Conservation (phyloP, 2,113 vertebrate species). For the Potamarius usumacintae region DNA sequence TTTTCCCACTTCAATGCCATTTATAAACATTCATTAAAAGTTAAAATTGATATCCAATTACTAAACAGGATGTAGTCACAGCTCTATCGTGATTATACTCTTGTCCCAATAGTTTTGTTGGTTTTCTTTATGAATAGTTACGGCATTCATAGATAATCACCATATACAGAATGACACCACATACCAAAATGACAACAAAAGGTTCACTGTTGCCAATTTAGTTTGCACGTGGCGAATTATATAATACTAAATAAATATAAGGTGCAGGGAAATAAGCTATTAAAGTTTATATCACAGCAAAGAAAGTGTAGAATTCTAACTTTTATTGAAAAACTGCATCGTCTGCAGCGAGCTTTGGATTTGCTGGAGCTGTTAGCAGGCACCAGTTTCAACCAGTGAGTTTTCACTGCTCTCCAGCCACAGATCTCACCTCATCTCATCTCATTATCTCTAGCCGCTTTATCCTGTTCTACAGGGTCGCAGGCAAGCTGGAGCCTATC, state of each 20-base stretch:
- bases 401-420: not conserved
- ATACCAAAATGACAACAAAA: no score
- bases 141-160: not conserved
- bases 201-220: not conserved
- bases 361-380: not conserved
- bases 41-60: not conserved
- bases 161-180: not conserved
- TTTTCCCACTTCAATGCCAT: not conserved
- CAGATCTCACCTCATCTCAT: no score
- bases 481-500: no score
- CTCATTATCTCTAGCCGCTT: no score
- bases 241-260: not conserved
- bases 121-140: not conserved
- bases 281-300: not conserved
- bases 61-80: not conserved
- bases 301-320: not conserved
- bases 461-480: no score
- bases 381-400: no score
- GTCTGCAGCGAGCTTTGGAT: not conserved
- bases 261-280: not conserved
- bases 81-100: not conserved
- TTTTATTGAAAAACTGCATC: not conserved
- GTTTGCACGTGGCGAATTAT: not conserved
- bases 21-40: not conserved
- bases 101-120: not conserved